Evolutionary conservation across 2,888 invertebrate species (phyloP), one percentile per base, ranked within the genome.

Genomic region (Drosophila macrospina): DNA sequence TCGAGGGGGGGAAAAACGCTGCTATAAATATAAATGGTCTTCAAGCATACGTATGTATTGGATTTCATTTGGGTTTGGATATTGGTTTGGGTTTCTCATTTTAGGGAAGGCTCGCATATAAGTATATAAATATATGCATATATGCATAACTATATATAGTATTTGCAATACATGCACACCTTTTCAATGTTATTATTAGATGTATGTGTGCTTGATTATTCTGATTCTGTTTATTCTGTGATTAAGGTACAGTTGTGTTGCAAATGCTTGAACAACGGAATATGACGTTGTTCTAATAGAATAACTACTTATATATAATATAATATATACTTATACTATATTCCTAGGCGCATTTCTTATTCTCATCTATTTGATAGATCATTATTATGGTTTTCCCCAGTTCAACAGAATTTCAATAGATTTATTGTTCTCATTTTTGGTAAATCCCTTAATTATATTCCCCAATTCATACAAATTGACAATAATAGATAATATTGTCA

Each of bases 21-120:
- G 78, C 67, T 69, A 77, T 80, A 83, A 83, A 82, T 83, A 86
- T 69, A 69, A 86, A 82, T 82, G 65, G 72, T 83, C 79, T 82
- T 77, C 71, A 48, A 64, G 45, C 61, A 67, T 62, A 56, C 54
- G 63, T 65, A 39, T 84, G 82, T 84, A 86, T 86, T 80, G 72
- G 65, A 67, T 83, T 82, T 80, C 75, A 67, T 60, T 77, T 80
- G 67, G 78, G 59, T 74, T 86, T 72, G 80, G 80, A 74, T 80
- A 52, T 52, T 20, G 74, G 78, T 61, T 48, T 74, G 83, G 74
- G 75, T 52, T 57, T 55, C 61, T 51, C 37, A 59, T 72, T 77
- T 72, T 59, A 39, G 54, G 65, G 42, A 64, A 74, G 51, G 63
- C 54, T 62, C 60, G 52, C 41, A 42, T 41, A 45, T 34, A 67